Conservation (phyloP, 2,888 invertebrate genomes). For the Exephanes ischioxanthus region DNA sequence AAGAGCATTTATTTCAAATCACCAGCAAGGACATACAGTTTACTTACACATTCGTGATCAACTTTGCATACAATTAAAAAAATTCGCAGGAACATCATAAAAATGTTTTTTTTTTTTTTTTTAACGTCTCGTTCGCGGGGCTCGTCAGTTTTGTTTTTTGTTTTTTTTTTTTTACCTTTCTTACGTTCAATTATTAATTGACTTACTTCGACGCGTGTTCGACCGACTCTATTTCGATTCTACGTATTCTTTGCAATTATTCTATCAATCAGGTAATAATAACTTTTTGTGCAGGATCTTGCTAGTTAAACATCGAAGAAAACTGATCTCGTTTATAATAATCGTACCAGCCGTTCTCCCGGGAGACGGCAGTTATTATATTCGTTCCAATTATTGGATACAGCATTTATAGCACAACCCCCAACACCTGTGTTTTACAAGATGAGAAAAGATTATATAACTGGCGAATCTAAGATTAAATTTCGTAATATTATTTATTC, state of each 20-base stretch:
- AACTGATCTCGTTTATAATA: constrained; percentile 13
- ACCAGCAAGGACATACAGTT: constrained; percentile 53
- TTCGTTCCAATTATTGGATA: constrained; percentile 43
- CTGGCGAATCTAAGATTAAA: constrained; percentile 65
- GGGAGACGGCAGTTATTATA: constrained; percentile 13
- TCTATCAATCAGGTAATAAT: constrained; percentile 31
- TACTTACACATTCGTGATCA: constrained; percentile 51
- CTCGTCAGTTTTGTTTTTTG: background rate
- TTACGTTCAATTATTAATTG: constrained; percentile 41
- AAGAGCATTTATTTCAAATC: constrained; percentile 61
- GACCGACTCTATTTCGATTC: constrained; percentile 23
- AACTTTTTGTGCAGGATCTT: constrained; percentile 33
- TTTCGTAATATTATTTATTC: constrained; percentile 65
- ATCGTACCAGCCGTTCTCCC: constrained; percentile 4
- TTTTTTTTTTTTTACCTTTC: constrained; percentile 2
- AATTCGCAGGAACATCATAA: constrained; percentile 53
- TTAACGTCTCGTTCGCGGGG: constrained; percentile 27
- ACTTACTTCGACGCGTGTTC: constrained; percentile 44
- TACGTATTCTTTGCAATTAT: constrained; percentile 25
- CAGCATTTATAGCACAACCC: constrained; percentile 11
- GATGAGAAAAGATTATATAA: constrained; percentile 67
- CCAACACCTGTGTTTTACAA: constrained; percentile 31
- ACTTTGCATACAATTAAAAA: constrained; percentile 44
- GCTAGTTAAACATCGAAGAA: constrained; percentile 26
- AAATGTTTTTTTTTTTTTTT: constrained; percentile 35